Evolutionary conservation across 2,797 vertebrate species (phyloP).

Genomic region (Scolopax rusticola): DNA sequence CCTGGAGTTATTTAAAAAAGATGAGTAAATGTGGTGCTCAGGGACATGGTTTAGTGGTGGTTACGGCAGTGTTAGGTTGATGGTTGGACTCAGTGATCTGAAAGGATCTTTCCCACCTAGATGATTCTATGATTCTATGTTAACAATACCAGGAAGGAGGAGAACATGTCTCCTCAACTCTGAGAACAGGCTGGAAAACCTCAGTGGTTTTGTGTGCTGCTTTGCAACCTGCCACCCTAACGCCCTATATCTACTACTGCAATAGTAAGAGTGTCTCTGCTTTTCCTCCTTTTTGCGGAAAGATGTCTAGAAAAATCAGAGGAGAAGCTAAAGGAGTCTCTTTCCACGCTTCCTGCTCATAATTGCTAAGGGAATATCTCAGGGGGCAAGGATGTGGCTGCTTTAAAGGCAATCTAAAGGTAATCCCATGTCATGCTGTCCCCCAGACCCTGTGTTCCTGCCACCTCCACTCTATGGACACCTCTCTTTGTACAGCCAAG

Average conservation of each 20-base stretch:
- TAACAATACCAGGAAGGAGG: background rate
- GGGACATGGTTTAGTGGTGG: background rate
- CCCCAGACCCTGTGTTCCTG: background rate
- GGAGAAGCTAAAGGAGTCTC: background rate
- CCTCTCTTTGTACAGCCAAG: background rate
- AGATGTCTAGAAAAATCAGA: background rate
- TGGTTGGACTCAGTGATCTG: background rate
- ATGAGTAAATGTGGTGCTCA: background rate
- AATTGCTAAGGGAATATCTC: background rate
- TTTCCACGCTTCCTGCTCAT: background rate
- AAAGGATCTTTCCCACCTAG: background rate
- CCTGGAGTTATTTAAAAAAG: background rate
- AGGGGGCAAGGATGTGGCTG: background rate
- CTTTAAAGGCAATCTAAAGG: background rate
- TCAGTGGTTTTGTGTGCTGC: background rate
- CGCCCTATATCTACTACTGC: background rate
- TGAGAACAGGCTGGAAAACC: background rate
- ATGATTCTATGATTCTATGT: background rate
- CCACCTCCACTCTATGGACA: background rate
- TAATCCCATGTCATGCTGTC: rapidly evolving
- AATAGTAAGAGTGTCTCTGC: background rate
- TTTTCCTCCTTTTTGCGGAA: background rate
- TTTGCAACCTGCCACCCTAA: background rate
- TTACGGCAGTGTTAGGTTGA: background rate
- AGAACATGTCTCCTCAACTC: background rate